Conservation (phyloP, 2,113 vertebrate genomes). For the Bubo bubo region DNA sequence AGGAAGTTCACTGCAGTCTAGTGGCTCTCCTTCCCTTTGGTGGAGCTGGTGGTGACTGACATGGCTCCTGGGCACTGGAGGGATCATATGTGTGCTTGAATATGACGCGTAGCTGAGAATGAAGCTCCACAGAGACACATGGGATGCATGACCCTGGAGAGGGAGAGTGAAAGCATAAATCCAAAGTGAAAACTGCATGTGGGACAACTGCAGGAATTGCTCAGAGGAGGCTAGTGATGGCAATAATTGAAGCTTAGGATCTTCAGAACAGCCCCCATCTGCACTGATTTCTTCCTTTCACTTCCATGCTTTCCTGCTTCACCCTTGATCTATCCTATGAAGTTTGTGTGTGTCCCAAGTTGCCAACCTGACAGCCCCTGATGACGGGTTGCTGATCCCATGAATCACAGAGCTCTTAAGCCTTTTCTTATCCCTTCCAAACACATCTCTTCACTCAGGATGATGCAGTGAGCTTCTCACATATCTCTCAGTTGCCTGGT, state of each 20-base stretch:
- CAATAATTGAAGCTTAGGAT: not conserved
- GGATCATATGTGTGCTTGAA: not conserved
- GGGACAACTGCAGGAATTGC: not conserved
- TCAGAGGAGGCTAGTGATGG: not conserved
- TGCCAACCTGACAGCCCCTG: not conserved
- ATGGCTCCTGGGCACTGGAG: not conserved
- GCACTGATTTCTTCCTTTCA: not conserved
- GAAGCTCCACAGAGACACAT: not conserved
- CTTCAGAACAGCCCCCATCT: not conserved
- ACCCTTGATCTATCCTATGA: not conserved
- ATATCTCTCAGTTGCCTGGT: slow-evolving; percentile 72
- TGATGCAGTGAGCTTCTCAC: slow-evolving; percentile 39
- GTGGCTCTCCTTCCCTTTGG: not conserved
- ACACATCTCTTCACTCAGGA: not conserved
- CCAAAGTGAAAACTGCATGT: not conserved
- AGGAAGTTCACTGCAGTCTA: not conserved
- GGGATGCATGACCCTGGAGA: not conserved
- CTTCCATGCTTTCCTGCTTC: not conserved
- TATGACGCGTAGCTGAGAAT: accelerated
- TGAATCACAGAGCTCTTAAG: slow-evolving; percentile 29
- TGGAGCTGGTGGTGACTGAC: not conserved
- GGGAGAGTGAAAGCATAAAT: not conserved
- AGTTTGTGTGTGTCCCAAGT: not conserved
- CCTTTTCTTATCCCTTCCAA: slow-evolving; percentile 26
- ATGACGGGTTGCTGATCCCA: slow-evolving; percentile 3